Evolutionary conservation across 2,797 vertebrate genomes (phyloP), one percentile per base, ranked within the genome.

Genomic region (Hipposideros larvatus): DNA sequence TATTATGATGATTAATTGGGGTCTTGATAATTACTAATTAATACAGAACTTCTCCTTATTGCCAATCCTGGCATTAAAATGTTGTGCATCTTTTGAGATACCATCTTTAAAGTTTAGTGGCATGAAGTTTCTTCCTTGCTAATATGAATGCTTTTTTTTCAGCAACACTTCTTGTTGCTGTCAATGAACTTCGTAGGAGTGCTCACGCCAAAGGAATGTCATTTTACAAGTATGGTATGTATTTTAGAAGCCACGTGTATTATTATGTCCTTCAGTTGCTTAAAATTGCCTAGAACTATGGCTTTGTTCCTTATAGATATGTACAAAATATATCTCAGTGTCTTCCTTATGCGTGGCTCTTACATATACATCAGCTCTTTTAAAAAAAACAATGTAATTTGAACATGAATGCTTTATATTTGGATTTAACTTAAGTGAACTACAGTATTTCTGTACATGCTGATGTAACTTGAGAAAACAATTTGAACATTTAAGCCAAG

Each of bases 181-280:
- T 99, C 98, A 99, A 99, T 98, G 99, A 99, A 98, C 99, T 99
- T 97, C 99, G 99, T 97, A 99, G 98, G 98, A 99, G 99, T 87
- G 99, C 99, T 93, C 98, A 91, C 37, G 97, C 98, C 84, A 99
- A 99, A 14, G 99, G 99, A 79, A 21, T 99, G 70, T 99, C 99
- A 11, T 99, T 99, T 98, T 99, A 99, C 97, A 99, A 99, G 75
- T 99, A 99, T 91, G 99, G 99, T 99, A 99, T 34, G 99, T 99
- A 82, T 95, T 92, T 96, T 71, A 90, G 48, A 94, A 85, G 48
- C 15, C 37, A 71, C 18, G 24, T 80, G 0, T 88, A 28, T 96
- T 94, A 11, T 82, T 82, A 24, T n/a, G 18, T 65, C 53, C 46
- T 88, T 91, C 83, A 41, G 85, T 96, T 95, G 34, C 75, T 91